phyloP scores from a whole-genome alignment of 2,113 vertebrate species.

The Poeciliopsis turrubarensis region DNA sequence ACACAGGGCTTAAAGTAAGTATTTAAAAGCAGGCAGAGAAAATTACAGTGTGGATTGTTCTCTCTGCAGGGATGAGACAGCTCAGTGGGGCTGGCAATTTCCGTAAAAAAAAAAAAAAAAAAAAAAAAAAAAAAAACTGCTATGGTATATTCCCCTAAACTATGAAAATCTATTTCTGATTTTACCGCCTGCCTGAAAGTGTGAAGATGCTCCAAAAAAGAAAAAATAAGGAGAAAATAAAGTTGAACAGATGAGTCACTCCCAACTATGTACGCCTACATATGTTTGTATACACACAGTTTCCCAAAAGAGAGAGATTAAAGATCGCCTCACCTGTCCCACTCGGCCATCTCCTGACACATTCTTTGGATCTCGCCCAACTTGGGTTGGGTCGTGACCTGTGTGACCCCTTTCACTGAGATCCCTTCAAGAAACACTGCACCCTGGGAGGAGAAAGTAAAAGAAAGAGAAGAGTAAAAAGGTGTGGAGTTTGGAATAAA shows the following conservation, averaged over 20 bases:
- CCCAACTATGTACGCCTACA: slow-evolving; percentile 35
- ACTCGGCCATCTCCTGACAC: slow-evolving; percentile 93
- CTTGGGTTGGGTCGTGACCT: slow-evolving; percentile 92
- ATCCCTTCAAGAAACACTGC: slow-evolving; percentile 96
- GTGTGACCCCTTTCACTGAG: slow-evolving; percentile 90
- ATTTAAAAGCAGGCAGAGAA: slow-evolving; percentile 15
- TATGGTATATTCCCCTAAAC: slow-evolving; percentile 27
- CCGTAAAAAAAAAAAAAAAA: background rate
- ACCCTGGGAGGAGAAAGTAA: slow-evolving; percentile 75
- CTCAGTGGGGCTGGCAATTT: slow-evolving; percentile 18
- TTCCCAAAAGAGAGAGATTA: slow-evolving; percentile 24
- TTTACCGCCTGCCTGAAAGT: slow-evolving; percentile 37
- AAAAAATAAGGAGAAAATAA: background rate
- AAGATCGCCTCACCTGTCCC: slow-evolving; percentile 87
- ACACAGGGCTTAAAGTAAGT: background rate
- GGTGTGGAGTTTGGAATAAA: slow-evolving; percentile 31
- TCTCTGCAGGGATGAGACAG: slow-evolving; percentile 12
- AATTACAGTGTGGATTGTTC: slow-evolving; percentile 13
- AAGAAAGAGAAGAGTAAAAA: slow-evolving; percentile 36
- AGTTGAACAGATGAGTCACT: slow-evolving; percentile 56
- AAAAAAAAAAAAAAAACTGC: slow-evolving; percentile 16
- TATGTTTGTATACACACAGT: slow-evolving; percentile 14
- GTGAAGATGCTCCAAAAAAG: slow-evolving; percentile 28
- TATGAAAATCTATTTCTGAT: slow-evolving; percentile 50
- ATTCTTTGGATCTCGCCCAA: slow-evolving; percentile 90